Conservation (phyloP, 2,113 vertebrate species). For the Bolborhynchus lineola region DNA sequence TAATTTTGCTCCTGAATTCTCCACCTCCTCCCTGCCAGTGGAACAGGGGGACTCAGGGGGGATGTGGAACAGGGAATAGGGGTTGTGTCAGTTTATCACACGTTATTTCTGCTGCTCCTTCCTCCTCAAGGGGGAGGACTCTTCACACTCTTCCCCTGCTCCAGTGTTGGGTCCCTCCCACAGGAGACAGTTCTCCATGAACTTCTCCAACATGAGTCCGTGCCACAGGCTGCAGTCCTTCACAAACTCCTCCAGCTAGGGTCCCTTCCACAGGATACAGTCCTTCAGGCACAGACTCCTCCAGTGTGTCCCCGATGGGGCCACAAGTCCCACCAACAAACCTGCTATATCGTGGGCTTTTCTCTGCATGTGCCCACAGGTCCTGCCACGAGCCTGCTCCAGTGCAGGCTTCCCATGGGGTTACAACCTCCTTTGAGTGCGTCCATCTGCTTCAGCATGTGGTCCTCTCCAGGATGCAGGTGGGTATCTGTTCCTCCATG, state of each 20-base stretch:
- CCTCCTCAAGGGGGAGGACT: neutral
- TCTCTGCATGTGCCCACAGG: too few relatives aligned
- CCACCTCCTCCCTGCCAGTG: neutral
- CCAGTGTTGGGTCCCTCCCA: neutral
- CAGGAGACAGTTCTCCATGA: neutral
- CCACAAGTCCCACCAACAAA: neutral
- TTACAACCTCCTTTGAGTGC: neutral
- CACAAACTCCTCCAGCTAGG: neutral
- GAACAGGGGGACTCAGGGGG: fast-evolving
- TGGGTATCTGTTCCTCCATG: neutral
- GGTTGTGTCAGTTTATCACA: neutral
- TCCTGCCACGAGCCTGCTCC: neutral
- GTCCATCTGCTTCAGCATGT: neutral
- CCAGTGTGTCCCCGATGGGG: neutral
- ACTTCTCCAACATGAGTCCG: neutral
- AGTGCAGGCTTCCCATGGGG: neutral
- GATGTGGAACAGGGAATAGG: neutral
- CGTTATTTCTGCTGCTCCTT: neutral
- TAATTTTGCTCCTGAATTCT: neutral
- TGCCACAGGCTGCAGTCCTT: neutral
- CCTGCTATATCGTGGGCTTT: neutral
- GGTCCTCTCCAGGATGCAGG: neutral
- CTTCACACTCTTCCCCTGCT: neutral
- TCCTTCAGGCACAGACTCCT: neutral
- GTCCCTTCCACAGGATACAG: neutral